Conservation (phyloP, 2,113 vertebrate species). For the Desmodus rotundus region DNA sequence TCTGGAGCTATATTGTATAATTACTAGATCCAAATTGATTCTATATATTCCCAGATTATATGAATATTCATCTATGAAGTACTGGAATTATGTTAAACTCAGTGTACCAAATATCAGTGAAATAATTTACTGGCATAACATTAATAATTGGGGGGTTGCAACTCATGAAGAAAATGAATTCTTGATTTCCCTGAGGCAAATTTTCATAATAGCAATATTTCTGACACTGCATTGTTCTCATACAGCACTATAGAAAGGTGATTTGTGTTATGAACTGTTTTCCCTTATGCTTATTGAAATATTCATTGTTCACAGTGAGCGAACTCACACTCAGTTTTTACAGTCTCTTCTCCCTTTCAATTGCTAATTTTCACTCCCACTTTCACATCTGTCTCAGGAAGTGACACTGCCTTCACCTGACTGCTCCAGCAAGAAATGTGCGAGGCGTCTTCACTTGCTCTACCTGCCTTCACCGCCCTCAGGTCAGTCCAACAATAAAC, state of each 20-base stretch:
- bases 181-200: not conserved
- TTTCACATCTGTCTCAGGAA: not conserved
- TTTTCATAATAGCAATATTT: not conserved
- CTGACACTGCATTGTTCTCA: not conserved
- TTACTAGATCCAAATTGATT: not conserved
- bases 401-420: not conserved
- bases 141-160: not conserved
- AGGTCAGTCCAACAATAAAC: not conserved
- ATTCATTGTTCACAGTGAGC: not conserved
- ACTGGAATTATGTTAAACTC: not conserved
- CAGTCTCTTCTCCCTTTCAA: not conserved
- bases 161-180: not conserved
- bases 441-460: not conserved
- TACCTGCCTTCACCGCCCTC: not conserved
- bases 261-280: not conserved
- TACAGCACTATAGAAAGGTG: not conserved
- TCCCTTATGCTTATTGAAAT: not conserved
- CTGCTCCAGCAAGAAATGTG: not conserved
- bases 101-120: not conserved
- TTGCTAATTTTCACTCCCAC: not conserved
- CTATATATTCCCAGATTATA: not conserved
- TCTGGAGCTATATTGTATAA: slow-evolving; percentile 17
- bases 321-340: not conserved
- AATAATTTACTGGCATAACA: not conserved
- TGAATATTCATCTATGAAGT: not conserved